These are phyloP conservation scores for Pleuronectes platessa DNA, from an alignment of 2,113 vertebrate species.

Conservation along the genomic window DNA sequence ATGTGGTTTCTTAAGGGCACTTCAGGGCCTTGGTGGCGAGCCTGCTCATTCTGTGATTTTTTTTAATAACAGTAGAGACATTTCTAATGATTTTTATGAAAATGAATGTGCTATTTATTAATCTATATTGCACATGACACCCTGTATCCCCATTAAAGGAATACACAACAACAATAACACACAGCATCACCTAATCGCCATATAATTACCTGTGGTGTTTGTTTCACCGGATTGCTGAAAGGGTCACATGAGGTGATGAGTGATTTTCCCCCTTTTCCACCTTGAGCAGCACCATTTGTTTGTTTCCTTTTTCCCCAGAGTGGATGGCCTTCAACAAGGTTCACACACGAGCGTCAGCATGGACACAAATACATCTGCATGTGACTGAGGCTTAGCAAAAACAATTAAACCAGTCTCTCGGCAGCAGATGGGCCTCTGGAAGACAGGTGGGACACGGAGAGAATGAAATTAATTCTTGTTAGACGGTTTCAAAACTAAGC, in stretches of 20 bases:
- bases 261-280: slow-evolving; percentile 29
- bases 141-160: neutral
- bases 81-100: neutral
- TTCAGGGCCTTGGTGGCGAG: no score
- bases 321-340: slow-evolving; percentile 8
- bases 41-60: no score
- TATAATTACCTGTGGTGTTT: slow-evolving; percentile 6
- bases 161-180: neutral
- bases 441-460: slow-evolving; percentile 68
- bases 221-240: slow-evolving; percentile 27
- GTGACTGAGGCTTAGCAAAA: slow-evolving; percentile 56
- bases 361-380: slow-evolving; percentile 44
- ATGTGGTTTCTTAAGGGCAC: no score
- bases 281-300: slow-evolving; percentile 1
- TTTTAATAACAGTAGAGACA: neutral
- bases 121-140: neutral
- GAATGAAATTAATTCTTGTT: slow-evolving; percentile 71
- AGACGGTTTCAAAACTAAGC: slow-evolving; percentile 58
- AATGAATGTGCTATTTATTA: neutral
- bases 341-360: slow-evolving; percentile 28
- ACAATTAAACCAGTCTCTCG: slow-evolving; percentile 68
- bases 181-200: neutral
- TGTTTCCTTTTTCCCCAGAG: slow-evolving; percentile 9
- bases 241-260: slow-evolving; percentile 26
- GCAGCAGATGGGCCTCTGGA: slow-evolving; percentile 62